Evolutionary conservation across 2,113 vertebrate species (phyloP).

Genomic region (Silurus meridionalis): DNA sequence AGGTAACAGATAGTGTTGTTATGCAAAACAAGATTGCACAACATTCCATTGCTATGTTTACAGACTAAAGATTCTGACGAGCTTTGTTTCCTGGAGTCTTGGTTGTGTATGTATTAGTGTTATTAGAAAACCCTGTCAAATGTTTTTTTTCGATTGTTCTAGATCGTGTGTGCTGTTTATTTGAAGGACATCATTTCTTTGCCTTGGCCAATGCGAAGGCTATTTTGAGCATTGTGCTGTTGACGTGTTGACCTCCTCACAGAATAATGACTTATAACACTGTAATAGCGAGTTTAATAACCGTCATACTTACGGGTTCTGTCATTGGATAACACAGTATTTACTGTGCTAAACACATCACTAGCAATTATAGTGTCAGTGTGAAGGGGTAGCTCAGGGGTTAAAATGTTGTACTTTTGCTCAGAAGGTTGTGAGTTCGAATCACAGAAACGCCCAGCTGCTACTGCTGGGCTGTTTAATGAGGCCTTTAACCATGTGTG

Average conservation of each 20-base stretch:
- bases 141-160: background rate
- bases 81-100: background rate
- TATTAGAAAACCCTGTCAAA: background rate
- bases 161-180: background rate
- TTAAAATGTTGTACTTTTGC: no score
- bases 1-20: background rate
- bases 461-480: no score
- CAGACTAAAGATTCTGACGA: background rate
- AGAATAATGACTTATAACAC: background rate
- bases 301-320: background rate
- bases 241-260: background rate
- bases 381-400: no score
- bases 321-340: background rate
- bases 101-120: background rate
- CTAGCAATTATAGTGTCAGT: background rate
- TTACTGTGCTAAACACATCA: background rate
- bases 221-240: conserved; percentile 1
- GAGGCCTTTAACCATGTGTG: no score
- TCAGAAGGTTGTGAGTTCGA: no score
- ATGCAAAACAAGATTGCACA: background rate
- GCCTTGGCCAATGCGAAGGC: background rate
- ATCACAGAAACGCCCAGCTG: no score
- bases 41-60: background rate
- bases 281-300: background rate
- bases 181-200: background rate